phyloP scores from a whole-genome alignment of 2,888 invertebrate genomes.

The Bibio marci region DNA sequence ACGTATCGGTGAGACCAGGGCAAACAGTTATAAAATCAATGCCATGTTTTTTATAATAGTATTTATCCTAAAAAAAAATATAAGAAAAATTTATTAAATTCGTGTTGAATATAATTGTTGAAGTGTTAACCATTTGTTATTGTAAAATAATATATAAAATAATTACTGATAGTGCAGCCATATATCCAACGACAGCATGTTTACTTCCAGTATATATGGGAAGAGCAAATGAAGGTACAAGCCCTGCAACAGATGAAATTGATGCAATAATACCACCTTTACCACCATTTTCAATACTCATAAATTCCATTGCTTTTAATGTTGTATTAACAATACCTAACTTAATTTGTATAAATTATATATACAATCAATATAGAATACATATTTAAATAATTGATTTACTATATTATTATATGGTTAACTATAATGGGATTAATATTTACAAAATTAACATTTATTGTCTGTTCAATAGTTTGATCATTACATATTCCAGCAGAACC shows the following conservation, averaged over 20 bases:
- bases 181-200: slow-evolving; percentile 26
- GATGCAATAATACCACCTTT: slow-evolving; percentile 25
- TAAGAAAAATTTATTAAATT: neutral
- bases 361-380: too few species aligned
- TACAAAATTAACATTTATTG: slow-evolving; percentile 1
- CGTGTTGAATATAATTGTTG: neutral
- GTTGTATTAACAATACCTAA: slow-evolving; percentile 28
- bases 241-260: slow-evolving; percentile 20
- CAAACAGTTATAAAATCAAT: slow-evolving; percentile 2
- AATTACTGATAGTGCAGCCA: slow-evolving; percentile 20
- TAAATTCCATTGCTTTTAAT: slow-evolving; percentile 22
- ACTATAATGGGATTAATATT: neutral
- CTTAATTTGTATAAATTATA: slow-evolving; percentile 14
- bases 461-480: neutral
- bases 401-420: neutral
- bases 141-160: too few species aligned
- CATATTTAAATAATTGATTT: too few species aligned
- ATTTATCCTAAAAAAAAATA: neutral
- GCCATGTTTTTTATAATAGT: neutral
- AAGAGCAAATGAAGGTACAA: slow-evolving; percentile 5
- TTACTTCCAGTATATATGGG: slow-evolving; percentile 27
- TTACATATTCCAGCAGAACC: neutral
- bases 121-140: neutral
- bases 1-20: slow-evolving; percentile 3
- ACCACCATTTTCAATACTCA: slow-evolving; percentile 26